Evolutionary conservation across 2,113 vertebrate species (phyloP), one percentile per base, ranked within the genome.

Genomic region (Montifringilla adamsi): DNA sequence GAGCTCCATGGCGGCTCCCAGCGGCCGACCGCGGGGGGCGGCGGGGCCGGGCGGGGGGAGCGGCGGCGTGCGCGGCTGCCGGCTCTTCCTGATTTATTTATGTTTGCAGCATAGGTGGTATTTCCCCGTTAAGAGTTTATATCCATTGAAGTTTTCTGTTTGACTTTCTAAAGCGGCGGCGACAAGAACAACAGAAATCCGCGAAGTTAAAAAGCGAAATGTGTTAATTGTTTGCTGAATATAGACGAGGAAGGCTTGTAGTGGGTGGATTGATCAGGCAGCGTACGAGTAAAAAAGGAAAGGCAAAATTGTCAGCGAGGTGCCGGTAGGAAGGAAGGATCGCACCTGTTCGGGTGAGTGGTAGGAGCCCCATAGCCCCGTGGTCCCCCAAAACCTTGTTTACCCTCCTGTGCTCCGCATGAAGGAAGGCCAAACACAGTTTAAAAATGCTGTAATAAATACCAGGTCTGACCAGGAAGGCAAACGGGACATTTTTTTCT

Each of bases 221-320:
- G 89, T 62, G 94, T 92, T 95, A 95, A 95, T 96, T 89, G 91
- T 89, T 95, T 87, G 89, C 91, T 86, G 94, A 86, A 84, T 70
- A 87, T 62, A 91, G 94, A 44, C 14, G 84, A 26, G 84, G 69
- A 62, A 37, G 35, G 84, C 43, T 92, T 28, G 63, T 64, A 10
- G 86, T 41, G 91, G 80, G 93, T 66, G 93, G 83, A 23, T 83
- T 47, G 91, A 80, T 88, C 58, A 26, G 93, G 83, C 83, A 83
- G 86, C 15, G 5, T 58, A 3, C 24, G 81, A 55, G 72, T 21
- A 1, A 13, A 62, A 89, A 46, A n/a, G 21, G 12, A 43, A 70
- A 60, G 46, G 60, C 60, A 14, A 31, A 60, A 53, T 30, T 62
- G 74, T n/a, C 89, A 27, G 27, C 53, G 63, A 1, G 80, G 72